Conservation (phyloP, 2,797 vertebrate species). For the Hybognathus amarus region DNA sequence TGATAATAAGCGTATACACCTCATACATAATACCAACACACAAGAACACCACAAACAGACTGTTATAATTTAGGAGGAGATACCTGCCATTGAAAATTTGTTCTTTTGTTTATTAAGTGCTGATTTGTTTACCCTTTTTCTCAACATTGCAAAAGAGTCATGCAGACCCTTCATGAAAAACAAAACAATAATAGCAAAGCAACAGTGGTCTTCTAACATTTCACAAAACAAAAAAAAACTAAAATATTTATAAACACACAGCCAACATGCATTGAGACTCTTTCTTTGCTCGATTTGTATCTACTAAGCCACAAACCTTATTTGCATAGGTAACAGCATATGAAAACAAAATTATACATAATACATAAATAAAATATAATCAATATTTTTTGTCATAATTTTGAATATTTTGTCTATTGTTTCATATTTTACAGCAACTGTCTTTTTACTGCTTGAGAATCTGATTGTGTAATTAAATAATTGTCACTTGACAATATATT, state of each 20-base stretch:
- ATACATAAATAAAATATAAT: too few species aligned
- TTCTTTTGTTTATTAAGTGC: not conserved
- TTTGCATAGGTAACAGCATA: not conserved
- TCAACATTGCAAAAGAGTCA: not conserved
- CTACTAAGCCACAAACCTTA: not conserved
- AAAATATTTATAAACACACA: not conserved
- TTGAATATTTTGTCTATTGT: not conserved
- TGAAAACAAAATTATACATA: not conserved
- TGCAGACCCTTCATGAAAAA: not conserved
- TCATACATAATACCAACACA: not conserved
- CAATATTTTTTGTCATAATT: not conserved
- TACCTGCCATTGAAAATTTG: not conserved
- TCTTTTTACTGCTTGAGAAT: not conserved
- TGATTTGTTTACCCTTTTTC: not conserved
- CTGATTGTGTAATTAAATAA: not conserved
- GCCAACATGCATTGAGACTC: not conserved
- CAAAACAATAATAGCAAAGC: not conserved
- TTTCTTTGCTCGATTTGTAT: not conserved
- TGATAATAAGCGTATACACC: not conserved
- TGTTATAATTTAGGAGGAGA: not conserved
- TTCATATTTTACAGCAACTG: not conserved
- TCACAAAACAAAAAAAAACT: not conserved
- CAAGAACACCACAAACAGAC: not conserved
- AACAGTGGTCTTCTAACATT: not conserved
- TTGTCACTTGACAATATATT: not conserved